Evolutionary conservation across 2,888 invertebrate species (phyloP).

Genomic region (Sesia apiformis): DNA sequence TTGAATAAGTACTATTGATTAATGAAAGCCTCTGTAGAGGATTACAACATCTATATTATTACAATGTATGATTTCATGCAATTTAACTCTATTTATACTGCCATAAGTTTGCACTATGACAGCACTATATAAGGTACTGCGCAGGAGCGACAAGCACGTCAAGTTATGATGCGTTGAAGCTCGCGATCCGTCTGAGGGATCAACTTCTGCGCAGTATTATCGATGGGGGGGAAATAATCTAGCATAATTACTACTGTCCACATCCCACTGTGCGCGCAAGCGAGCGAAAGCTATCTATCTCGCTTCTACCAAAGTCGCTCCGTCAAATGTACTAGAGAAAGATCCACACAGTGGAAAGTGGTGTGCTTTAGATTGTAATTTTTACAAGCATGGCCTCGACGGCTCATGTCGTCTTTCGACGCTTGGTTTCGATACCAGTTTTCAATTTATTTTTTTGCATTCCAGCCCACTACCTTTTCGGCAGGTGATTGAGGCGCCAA

Average conservation of each 20-base stretch:
- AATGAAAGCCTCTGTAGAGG: conserved; percentile 56
- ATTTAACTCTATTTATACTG: neutral
- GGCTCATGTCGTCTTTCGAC: neutral
- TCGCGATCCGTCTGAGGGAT: neutral
- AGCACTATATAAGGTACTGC: neutral
- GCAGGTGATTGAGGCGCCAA: conserved; percentile 33
- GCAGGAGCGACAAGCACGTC: neutral
- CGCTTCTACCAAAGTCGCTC: neutral
- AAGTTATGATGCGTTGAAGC: neutral
- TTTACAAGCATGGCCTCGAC: conserved; percentile 9
- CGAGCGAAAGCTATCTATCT: conserved; percentile 9
- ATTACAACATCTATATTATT: conserved; percentile 20
- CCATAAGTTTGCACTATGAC: neutral
- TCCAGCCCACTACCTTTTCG: conserved; percentile 24
- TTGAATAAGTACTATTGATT: conserved; percentile 47
- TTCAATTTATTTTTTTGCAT: conserved; percentile 10
- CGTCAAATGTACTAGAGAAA: too few species aligned
- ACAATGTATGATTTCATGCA: neutral
- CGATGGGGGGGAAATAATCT: neutral
- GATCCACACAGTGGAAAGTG: neutral
- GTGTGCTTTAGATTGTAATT: conserved; percentile 1
- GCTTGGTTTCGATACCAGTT: neutral
- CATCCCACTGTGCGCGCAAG: neutral
- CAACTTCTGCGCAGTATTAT: neutral
- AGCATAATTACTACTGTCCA: neutral